These are phyloP conservation scores for Nysson spinosus DNA, from an alignment of 2,888 invertebrate species.

Conservation along the genomic window DNA sequence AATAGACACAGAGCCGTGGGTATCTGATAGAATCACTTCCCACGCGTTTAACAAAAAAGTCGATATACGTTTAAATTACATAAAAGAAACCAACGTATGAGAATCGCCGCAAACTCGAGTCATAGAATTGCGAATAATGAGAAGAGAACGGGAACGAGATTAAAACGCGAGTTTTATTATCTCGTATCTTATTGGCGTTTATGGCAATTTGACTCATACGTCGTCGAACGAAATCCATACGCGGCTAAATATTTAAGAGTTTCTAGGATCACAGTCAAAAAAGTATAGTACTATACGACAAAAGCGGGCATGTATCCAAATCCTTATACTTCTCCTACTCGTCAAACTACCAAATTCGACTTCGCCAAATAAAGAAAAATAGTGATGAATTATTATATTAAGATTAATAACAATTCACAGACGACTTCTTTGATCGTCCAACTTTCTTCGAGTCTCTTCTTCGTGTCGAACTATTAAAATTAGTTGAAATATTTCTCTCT, in stretches of 20 bases:
- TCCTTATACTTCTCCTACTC: slow-evolving; percentile 3
- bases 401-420: not conserved
- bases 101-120: too few species aligned
- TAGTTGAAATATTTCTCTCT: slow-evolving; percentile 1
- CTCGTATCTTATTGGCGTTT: too few species aligned
- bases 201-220: not conserved
- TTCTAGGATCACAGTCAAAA: slow-evolving; percentile 72
- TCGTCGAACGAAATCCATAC: slow-evolving; percentile 19
- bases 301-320: slow-evolving; percentile 10
- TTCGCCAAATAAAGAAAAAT: slow-evolving; percentile 8
- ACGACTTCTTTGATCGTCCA: not conserved
- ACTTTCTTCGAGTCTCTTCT: not conserved
- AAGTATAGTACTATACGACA: slow-evolving; percentile 57
- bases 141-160: too few species aligned
- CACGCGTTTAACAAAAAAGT: too few species aligned
- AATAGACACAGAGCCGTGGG: too few species aligned
- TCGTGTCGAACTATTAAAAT: slow-evolving; percentile 1
- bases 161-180: too few species aligned
- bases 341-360: not conserved
- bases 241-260: slow-evolving; percentile 48
- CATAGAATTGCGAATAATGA: too few species aligned
- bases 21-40: too few species aligned
- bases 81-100: too few species aligned
- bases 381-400: slow-evolving; percentile 10
- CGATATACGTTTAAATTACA: too few species aligned